phyloP scores from a whole-genome alignment of 2,888 invertebrate species.

The Chrysolina haemoptera region DNA sequence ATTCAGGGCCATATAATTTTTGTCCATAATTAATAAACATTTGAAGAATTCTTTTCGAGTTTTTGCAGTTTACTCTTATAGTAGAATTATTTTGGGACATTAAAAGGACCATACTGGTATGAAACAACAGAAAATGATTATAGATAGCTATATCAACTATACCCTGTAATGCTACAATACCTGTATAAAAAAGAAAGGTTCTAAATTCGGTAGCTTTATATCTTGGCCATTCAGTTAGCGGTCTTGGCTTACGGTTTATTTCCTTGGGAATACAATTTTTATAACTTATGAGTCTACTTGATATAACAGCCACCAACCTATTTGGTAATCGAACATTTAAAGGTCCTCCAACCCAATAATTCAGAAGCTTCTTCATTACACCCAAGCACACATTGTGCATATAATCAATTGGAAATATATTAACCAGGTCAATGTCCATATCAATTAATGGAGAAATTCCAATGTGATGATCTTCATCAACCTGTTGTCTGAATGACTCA shows the following conservation, averaged over 20 bases:
- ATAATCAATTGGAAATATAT: slow-evolving; percentile 22
- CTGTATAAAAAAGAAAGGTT: slow-evolving; percentile 19
- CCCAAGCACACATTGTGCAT: too few relatives aligned
- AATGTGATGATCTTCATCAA: too few relatives aligned
- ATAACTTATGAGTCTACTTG: neutral
- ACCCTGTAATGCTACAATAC: slow-evolving; percentile 20
- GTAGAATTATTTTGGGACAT: slow-evolving; percentile 8
- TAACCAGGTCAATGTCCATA: slow-evolving; percentile 17
- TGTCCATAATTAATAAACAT: slow-evolving; percentile 19
- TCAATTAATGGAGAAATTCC: too few relatives aligned
- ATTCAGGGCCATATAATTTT: too few relatives aligned
- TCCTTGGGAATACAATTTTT: slow-evolving; percentile 9
- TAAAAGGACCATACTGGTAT: slow-evolving; percentile 11
- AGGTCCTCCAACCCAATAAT: slow-evolving; percentile 11
- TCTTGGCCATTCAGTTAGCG: slow-evolving; percentile 1
- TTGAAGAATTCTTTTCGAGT: slow-evolving; percentile 3
- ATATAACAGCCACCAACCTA: slow-evolving; percentile 15
- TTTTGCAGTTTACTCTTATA: slow-evolving; percentile 8
- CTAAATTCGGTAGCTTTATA: slow-evolving; percentile 13
- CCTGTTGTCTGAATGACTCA: slow-evolving; percentile 8
- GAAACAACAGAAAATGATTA: slow-evolving; percentile 10
- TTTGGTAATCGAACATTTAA: slow-evolving; percentile 11
- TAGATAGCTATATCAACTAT: neutral
- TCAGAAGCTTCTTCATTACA: slow-evolving; percentile 11
- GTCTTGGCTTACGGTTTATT: slow-evolving; percentile 18